Conservation (phyloP, 2,797 vertebrate genomes). For the Prunella strophiata region DNA sequence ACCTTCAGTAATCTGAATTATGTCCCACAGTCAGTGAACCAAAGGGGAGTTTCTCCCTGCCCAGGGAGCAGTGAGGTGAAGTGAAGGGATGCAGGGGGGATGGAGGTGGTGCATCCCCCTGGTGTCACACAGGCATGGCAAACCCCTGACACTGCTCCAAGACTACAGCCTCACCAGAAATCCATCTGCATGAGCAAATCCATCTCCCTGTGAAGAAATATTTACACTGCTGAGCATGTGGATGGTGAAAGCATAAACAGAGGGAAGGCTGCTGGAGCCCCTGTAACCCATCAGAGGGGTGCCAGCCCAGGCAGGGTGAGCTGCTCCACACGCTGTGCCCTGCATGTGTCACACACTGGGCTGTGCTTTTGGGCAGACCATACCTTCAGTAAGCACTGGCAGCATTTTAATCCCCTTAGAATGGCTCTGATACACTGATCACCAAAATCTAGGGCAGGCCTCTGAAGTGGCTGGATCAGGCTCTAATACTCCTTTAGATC, state of each 20-base stretch:
- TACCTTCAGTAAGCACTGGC: neutral
- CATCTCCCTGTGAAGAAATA: neutral
- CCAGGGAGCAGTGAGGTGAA: neutral
- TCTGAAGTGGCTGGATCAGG: constrained; percentile 49
- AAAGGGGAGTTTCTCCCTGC: neutral
- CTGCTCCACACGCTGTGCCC: neutral
- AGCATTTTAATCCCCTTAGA: constrained; percentile 37
- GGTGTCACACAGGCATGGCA: neutral
- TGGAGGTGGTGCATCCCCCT: neutral
- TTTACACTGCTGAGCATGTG: constrained; percentile 28
- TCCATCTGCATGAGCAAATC: neutral
- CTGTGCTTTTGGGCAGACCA: neutral
- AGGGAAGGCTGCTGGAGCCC: constrained; percentile 25
- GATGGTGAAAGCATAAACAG: constrained; percentile 3
- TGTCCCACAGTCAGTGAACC: too few relatives aligned
- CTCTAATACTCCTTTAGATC: constrained; percentile 51
- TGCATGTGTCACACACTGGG: neutral
- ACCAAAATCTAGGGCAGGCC: constrained; percentile 52
- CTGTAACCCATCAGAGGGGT: neutral
- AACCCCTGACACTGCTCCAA: neutral
- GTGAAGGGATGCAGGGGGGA: neutral
- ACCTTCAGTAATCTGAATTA: too few relatives aligned
- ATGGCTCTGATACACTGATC: constrained; percentile 10
- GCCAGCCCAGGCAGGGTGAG: neutral
- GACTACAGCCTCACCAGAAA: neutral